Evolutionary conservation across 2,797 vertebrate genomes (phyloP).

Genomic region (Sciurus vulgaris): DNA sequence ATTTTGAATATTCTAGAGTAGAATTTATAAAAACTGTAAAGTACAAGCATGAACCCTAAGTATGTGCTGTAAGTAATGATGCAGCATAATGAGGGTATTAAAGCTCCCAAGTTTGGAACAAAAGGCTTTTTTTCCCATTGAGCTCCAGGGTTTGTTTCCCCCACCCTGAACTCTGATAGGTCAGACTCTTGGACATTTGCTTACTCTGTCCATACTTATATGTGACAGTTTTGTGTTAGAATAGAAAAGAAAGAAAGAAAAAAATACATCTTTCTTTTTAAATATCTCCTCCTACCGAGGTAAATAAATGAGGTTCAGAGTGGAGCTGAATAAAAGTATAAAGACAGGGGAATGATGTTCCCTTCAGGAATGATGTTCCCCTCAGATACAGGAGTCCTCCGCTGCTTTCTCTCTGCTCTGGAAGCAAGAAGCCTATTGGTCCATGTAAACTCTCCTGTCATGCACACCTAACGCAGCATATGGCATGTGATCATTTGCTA

Average conservation of each 20-base stretch:
- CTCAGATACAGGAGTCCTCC: background rate
- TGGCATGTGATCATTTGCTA: background rate
- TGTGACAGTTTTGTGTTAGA: background rate
- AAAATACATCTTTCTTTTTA: background rate
- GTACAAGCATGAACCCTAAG: background rate
- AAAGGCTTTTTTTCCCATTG: background rate
- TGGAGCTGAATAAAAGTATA: background rate
- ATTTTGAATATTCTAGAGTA: constrained; percentile 15
- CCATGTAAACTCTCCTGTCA: background rate
- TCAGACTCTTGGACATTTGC: background rate
- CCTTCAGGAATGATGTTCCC: background rate
- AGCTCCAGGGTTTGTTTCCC: background rate
- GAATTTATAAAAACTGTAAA: background rate
- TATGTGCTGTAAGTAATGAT: background rate
- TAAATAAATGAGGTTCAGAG: background rate
- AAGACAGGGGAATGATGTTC: background rate
- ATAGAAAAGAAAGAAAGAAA: background rate
- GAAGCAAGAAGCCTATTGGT: background rate
- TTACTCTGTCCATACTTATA: background rate
- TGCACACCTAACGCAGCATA: background rate
- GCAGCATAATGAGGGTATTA: background rate
- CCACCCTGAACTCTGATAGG: background rate
- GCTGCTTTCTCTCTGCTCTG: background rate
- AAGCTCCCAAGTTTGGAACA: background rate
- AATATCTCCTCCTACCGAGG: background rate